phyloP scores from a whole-genome alignment of 2,113 vertebrate genomes.

The Zosterops japonicus region DNA sequence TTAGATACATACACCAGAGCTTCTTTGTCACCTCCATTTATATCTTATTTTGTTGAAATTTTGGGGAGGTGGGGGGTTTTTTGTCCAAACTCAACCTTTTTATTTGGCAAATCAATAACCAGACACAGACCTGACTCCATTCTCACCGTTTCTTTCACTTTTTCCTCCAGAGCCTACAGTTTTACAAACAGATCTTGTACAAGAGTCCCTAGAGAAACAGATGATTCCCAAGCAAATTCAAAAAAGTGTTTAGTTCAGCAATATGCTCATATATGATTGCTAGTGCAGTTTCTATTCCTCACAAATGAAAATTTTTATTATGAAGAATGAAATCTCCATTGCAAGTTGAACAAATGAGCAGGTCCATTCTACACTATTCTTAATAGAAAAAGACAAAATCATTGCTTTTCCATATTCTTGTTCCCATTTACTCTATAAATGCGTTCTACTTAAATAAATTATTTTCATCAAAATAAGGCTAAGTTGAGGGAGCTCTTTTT shows the following conservation, averaged over 20 bases:
- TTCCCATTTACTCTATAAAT: not conserved
- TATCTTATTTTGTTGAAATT: not conserved
- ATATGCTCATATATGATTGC: rapidly evolving
- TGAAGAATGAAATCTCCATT: not conserved
- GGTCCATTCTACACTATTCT: not conserved
- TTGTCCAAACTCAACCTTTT: not conserved
- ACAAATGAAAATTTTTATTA: not conserved
- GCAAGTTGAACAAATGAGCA: not conserved
- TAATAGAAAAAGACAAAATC: not conserved
- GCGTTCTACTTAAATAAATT: not conserved
- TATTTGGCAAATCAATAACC: not conserved
- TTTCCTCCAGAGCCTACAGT: not conserved
- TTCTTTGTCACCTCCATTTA: not conserved
- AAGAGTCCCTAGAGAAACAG: not conserved
- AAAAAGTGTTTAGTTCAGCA: not conserved
- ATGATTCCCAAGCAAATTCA: not conserved
- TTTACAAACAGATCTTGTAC: not conserved
- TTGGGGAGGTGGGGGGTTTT: rapidly evolving
- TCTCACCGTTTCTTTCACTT: not conserved
- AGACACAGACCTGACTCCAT: not conserved
- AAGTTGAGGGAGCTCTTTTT: not conserved
- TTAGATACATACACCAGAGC: not conserved
- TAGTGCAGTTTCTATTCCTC: not conserved
- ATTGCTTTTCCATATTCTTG: not conserved
- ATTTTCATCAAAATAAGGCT: not conserved